phyloP scores from a whole-genome alignment of 2,888 invertebrate species.

The Pyrrhia umbra region DNA sequence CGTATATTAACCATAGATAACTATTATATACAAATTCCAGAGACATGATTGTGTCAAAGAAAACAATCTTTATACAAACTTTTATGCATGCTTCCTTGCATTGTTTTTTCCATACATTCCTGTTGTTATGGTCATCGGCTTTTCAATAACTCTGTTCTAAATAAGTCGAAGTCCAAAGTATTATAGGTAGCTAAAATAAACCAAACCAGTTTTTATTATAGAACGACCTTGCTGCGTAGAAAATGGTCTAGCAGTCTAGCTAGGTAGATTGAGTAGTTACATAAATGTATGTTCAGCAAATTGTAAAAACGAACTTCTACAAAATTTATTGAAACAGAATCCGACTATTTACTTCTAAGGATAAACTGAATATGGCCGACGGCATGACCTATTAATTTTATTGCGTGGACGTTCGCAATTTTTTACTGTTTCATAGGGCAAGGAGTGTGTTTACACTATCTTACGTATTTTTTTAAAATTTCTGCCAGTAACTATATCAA shows the following conservation, averaged over 20 bases:
- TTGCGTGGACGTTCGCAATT: no score
- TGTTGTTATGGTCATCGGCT: not conserved
- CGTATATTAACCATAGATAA: not conserved
- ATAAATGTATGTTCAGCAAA: not conserved
- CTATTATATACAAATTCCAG: not conserved
- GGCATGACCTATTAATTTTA: no score
- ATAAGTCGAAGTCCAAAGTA: not conserved
- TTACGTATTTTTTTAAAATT: no score
- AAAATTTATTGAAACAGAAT: not conserved
- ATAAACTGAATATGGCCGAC: not conserved
- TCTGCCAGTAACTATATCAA: no score
- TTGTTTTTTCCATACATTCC: conserved; percentile 4
- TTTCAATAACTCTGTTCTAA: not conserved
- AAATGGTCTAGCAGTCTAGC: not conserved
- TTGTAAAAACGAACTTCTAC: not conserved
- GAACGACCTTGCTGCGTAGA: not conserved
- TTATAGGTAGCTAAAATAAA: not conserved
- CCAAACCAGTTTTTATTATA: not conserved
- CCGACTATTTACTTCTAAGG: no score
- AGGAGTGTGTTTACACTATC: no score
- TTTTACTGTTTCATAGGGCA: no score
- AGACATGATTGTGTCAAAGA: conserved; percentile 8
- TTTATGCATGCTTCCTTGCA: conserved; percentile 15
- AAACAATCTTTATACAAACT: not conserved
- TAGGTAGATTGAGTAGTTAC: not conserved